Percentiles rank a stretch among this genome's conserved stretches.
Evolutionary conservation across 2,113 vertebrate genomes (phyloP).

Genomic region (Mixornis gularis): DNA sequence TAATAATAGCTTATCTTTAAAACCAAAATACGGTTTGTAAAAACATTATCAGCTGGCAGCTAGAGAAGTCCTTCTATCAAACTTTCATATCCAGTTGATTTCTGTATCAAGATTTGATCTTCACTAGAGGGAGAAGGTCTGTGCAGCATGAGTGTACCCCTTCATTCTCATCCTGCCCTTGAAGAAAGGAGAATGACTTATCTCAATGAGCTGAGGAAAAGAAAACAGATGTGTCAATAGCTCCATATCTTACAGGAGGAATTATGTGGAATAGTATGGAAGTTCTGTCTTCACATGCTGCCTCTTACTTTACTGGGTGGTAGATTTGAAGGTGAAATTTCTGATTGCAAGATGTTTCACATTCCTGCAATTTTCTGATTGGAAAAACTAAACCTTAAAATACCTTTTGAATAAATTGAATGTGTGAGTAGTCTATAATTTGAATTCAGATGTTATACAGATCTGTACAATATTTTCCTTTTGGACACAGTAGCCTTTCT

Average conservation of each 20-base stretch:
- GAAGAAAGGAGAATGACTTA: neutral
- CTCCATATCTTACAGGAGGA: neutral
- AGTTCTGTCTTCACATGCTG: neutral
- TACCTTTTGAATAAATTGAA: neutral
- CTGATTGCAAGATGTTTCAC: neutral
- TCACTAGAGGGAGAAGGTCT: neutral
- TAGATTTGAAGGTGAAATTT: neutral
- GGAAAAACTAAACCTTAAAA: neutral
- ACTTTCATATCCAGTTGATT: neutral
- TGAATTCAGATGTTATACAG: neutral
- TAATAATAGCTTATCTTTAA: neutral
- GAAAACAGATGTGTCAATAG: neutral
- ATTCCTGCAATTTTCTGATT: neutral
- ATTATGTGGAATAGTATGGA: neutral
- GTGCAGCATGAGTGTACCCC: fast-evolving
- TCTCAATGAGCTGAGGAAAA: neutral
- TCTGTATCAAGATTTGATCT: neutral
- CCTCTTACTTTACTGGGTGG: neutral
- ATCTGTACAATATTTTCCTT: neutral
- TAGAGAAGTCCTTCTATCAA: neutral
- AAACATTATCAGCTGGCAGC: neutral
- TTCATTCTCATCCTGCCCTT: neutral
- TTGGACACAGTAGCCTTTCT: neutral
- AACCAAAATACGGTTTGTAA: neutral
- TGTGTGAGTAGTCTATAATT: neutral